Evolutionary conservation across 2,797 vertebrate genomes (phyloP).

Genomic region (Darevskia mixta): DNA sequence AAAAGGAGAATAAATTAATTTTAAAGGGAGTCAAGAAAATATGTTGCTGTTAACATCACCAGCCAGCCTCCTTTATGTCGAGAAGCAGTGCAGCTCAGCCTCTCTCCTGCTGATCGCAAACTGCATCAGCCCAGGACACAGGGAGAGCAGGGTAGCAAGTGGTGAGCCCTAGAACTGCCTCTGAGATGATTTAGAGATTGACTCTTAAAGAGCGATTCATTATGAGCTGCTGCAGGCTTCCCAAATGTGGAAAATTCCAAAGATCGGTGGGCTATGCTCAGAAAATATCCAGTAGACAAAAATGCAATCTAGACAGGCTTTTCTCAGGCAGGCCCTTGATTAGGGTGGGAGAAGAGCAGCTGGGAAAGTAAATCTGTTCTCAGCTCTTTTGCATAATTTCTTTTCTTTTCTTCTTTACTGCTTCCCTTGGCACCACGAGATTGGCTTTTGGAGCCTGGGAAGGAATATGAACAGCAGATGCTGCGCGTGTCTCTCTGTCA

Average conservation of each 20-base stretch:
- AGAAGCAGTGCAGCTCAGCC: neutral
- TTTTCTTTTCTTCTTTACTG: conserved; percentile 66
- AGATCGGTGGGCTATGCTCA: conserved; percentile 28
- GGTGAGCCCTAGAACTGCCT: conserved; percentile 4
- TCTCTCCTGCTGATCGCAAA: conserved; percentile 12
- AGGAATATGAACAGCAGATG: conserved; percentile 77
- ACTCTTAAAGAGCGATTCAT: conserved; percentile 30
- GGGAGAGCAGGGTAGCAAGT: neutral
- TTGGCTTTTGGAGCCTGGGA: conserved; percentile 74
- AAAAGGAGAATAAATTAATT: neutral
- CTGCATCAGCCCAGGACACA: neutral
- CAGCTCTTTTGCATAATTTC: conserved; percentile 80
- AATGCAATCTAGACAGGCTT: conserved; percentile 71
- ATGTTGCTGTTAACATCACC: neutral
- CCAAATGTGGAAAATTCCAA: conserved; percentile 39
- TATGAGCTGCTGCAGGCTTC: conserved; percentile 36
- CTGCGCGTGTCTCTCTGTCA: conserved; percentile 67
- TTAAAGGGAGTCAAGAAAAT: conserved; percentile 24
- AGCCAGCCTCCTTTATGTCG: neutral
- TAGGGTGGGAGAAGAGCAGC: conserved; percentile 78
- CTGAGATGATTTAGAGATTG: conserved; percentile 11
- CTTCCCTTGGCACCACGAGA: conserved; percentile 78
- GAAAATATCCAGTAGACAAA: conserved; percentile 56
- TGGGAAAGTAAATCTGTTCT: conserved; percentile 78
- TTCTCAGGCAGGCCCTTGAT: conserved; percentile 71